Base-by-base conservation (phyloP, 2,113 vertebrate genomes). In the Rhizomys pruinosus region DNA sequence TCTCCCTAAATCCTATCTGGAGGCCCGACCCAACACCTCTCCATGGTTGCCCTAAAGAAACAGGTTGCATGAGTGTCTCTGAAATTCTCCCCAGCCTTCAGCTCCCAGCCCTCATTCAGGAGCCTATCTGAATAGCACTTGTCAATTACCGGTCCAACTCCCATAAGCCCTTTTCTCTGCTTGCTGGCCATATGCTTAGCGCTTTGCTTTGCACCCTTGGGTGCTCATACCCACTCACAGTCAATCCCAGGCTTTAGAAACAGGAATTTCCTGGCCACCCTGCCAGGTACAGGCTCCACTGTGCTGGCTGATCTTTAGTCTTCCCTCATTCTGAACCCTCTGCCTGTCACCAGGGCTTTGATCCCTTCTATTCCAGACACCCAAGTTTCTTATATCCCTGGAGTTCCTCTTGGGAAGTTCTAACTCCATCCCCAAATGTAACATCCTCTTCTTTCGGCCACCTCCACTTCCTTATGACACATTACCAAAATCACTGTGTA, bases 41-140 rank as follows among this genome's bases (percentile, higher is more conserved):
- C 25, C 47, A 34, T 17, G 15, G 37, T 68, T 1, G 76, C 91
- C 69, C 23, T 57, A 20, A 59, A 79, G 93, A 81, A 94, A 94
- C 93, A 90, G 95, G 94, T 94, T 96, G 93, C 79, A 27, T 0
- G 85, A 63, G 80, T 52, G 42, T 55, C 84, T 76, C 32, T 32
- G 84, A 81, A 92, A 47, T 15, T 92, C 29, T 59, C 10, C 64
- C 63, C 23, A 52, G 79, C 19, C 71, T 59, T 61, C 89, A 82
- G 74, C 71, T 87, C 69, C 39, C 59, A 25, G 86, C 69, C 69
- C 76, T 66, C 69, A 9, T 89, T 80, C 82, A 7, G 63, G 72
- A 90, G 12, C 72, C 44, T 47, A 34, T 12, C 42, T 34, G 25
- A 68, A 32, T 1, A 19, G 72, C 34, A 32, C 76, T 57, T 42